phyloP scores from a whole-genome alignment of 2,888 invertebrate genomes.

The Spisula subtruncata region DNA sequence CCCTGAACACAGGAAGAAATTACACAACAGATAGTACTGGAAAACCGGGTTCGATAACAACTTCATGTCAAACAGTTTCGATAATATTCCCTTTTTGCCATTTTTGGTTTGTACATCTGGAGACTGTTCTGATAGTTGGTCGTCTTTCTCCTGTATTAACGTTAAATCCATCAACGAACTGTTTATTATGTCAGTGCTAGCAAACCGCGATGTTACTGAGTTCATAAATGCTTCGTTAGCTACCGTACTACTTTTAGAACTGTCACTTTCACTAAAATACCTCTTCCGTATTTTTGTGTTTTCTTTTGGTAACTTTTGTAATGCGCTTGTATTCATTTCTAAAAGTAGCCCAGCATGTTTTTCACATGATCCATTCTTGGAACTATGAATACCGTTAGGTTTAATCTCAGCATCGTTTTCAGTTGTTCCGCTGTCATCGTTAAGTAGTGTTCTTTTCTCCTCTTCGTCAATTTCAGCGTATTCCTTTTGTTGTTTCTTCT shows the following conservation, averaged over 20 bases:
- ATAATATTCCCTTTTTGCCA: neutral
- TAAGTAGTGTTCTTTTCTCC: neutral
- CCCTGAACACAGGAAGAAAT: conserved; percentile 44
- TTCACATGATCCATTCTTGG: neutral
- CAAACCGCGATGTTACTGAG: conserved; percentile 49
- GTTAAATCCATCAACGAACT: conserved; percentile 47
- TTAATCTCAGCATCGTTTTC: neutral
- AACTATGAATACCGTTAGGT: neutral
- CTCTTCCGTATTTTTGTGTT: neutral
- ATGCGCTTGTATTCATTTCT: neutral
- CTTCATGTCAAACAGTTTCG: conserved; percentile 43
- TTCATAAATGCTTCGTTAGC: conserved; percentile 33
- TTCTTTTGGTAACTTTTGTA: neutral
- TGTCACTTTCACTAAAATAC: conserved; percentile 44
- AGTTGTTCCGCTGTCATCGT: neutral
- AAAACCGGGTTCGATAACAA: conserved; percentile 48
- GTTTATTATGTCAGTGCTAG: conserved; percentile 53
- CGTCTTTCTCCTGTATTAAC: neutral
- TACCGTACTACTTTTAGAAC: neutral
- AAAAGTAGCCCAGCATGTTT: neutral
- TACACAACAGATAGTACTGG: conserved; percentile 39
- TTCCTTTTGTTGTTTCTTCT: neutral
- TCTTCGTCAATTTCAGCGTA: neutral
- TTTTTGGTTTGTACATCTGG: neutral
- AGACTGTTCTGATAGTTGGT: neutral